Conservation (phyloP, 92 coral and sea anemone species). For the Virgularia gustaviana region DNA sequence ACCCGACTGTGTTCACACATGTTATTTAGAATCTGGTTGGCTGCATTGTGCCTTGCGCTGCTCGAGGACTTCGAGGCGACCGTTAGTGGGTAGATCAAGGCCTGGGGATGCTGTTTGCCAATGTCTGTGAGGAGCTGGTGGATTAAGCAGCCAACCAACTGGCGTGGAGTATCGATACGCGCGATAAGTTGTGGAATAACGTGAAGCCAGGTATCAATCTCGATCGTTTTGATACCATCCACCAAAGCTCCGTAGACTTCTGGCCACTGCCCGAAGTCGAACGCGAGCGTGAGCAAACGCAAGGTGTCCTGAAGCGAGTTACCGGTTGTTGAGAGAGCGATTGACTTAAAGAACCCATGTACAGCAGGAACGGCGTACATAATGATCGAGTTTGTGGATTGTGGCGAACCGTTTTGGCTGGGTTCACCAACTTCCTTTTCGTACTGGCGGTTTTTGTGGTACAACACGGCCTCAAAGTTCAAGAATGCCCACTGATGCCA, state of each 20-base stretch:
- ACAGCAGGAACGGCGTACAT: constrained; percentile 94
- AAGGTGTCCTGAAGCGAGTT: constrained; percentile 95
- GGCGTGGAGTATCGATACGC: constrained; percentile 95
- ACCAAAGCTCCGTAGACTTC: constrained; percentile 94
- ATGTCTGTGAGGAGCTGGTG: constrained; percentile 92
- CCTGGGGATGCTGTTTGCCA: constrained; percentile 71
- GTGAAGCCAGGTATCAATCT: constrained; percentile 97
- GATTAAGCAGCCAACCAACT: constrained; percentile 86
- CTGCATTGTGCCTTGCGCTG: constrained; percentile 89
- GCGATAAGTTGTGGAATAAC: constrained; percentile 95
- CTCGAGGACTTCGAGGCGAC: constrained; percentile 99
- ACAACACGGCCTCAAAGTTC: constrained; percentile 95
- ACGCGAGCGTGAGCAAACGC: constrained; percentile 87
- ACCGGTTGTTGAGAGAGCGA: constrained; percentile 83
- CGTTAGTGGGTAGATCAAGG: constrained; percentile 90
- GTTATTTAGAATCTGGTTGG: constrained; percentile 96
- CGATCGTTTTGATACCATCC: constrained; percentile 95
- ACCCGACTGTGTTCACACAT: constrained; percentile 99
- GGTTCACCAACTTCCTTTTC: constrained; percentile 30
- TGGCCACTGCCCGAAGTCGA: constrained; percentile 88
- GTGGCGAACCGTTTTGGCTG: constrained; percentile 18
- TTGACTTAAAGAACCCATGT: constrained; percentile 95
- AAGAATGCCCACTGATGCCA: constrained; percentile 99
- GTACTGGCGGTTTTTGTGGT: constrained; percentile 81
- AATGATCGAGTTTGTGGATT: constrained; percentile 73